These are phyloP conservation scores for Melitaea athalia DNA, from an alignment of 2,888 invertebrate species.

Conservation along the genomic window DNA sequence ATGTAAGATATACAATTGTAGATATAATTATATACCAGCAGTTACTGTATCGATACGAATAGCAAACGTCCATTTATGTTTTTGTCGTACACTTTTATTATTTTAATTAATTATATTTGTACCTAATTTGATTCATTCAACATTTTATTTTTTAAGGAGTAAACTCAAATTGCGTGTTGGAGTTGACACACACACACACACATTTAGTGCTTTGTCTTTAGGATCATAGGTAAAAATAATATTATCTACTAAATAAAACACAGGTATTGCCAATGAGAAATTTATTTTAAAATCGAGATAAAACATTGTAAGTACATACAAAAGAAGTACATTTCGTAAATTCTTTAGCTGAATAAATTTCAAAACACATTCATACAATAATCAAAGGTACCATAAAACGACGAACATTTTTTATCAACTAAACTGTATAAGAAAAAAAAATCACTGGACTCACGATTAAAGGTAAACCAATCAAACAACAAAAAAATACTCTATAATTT, in stretches of 20 bases:
- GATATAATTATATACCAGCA: too few species aligned
- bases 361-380: conserved; percentile 42
- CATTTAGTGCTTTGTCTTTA: too few species aligned
- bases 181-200: too few species aligned
- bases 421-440: conserved; percentile 7
- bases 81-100: too few species aligned
- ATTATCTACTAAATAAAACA: conserved; percentile 43
- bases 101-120: too few species aligned
- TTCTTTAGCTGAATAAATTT: conserved; percentile 45
- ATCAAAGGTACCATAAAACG: conserved; percentile 37
- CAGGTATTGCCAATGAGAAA: conserved; percentile 61
- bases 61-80: too few species aligned
- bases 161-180: too few species aligned
- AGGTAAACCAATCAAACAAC: conserved; percentile 41
- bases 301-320: conserved; percentile 74
- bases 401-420: conserved; percentile 31
- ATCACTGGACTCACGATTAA: conserved; percentile 7
- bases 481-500: conserved; percentile 43
- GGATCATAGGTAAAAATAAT: too few species aligned
- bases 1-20: too few species aligned
- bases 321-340: conserved; percentile 60
- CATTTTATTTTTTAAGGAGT: too few species aligned
- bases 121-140: too few species aligned
- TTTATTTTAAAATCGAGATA: conserved; percentile 67
- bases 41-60: too few species aligned